Evolutionary conservation across 1,140 invertebrate species (phyloP).

Genomic region (Helicoverpa armigera): DNA sequence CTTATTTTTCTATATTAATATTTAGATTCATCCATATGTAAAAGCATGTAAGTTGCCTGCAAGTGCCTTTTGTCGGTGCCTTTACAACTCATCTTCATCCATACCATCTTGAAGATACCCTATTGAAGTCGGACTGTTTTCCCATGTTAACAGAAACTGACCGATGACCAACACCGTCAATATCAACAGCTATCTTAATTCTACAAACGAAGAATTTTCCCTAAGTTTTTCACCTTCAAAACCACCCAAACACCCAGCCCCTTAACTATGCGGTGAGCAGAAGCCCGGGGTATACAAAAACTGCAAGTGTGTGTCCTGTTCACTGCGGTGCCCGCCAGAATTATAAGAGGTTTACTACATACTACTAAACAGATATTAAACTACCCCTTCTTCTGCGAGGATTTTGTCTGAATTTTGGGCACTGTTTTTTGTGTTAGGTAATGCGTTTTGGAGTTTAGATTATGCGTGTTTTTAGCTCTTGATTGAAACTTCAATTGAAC

Average conservation of each 20-base stretch:
- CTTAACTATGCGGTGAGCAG: conserved; percentile 57
- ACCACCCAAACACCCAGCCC: not conserved
- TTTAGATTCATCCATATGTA: no score
- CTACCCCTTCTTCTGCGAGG: conserved; percentile 35
- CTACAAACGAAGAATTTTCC: no score
- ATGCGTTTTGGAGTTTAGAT: not conserved
- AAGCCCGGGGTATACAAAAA: conserved; percentile 49
- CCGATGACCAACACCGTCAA: no score
- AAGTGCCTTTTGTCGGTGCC: no score
- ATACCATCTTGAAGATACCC: no score
- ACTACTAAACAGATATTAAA: conserved; percentile 57
- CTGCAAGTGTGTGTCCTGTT: conserved; percentile 50
- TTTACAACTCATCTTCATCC: no score
- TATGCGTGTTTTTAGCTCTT: not conserved
- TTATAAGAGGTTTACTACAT: conserved; percentile 46
- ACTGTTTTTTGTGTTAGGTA: conserved; percentile 41
- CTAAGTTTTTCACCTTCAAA: not conserved
- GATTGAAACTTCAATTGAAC: no score
- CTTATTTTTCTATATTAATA: no score
- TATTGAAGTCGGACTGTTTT: no score
- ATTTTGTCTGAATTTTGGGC: conserved; percentile 15
- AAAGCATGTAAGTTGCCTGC: no score
- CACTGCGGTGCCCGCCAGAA: conserved; percentile 42
- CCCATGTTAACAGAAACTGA: no score
- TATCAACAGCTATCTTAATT: no score